Conservation (phyloP, 2,113 vertebrate genomes). For the Fulmarus glacialis region DNA sequence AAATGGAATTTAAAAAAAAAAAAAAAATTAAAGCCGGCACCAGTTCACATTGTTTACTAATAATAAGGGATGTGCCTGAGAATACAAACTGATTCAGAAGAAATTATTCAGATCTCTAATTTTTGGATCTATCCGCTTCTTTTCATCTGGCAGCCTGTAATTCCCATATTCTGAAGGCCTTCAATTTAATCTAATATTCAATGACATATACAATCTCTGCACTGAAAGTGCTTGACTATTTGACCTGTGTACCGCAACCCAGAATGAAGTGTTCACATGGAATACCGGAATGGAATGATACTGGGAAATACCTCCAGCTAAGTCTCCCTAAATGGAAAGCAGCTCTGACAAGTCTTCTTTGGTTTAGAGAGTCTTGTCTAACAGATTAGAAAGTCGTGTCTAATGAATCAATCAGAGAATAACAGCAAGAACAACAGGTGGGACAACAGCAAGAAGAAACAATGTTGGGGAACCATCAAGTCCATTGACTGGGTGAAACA, state of each 20-base stretch:
- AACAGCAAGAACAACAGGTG: neutral
- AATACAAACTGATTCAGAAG: slow-evolving; percentile 5
- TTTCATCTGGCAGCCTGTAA: neutral
- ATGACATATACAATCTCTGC: neutral
- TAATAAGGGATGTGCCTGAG: neutral
- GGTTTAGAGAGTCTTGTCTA: neutral
- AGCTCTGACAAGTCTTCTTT: neutral
- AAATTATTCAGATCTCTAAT: slow-evolving; percentile 36
- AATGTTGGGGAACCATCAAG: neutral
- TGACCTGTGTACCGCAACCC: neutral
- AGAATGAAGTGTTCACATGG: neutral
- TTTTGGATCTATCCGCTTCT: neutral
- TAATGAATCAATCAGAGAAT: neutral
- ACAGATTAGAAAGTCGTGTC: neutral
- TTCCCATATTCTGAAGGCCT: neutral
- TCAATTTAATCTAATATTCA: slow-evolving; percentile 12
- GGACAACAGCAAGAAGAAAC: neutral
- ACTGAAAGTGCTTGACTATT: neutral
- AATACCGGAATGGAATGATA: neutral
- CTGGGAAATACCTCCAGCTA: neutral
- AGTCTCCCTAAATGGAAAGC: neutral
- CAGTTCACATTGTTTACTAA: neutral
- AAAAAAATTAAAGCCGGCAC: neutral
- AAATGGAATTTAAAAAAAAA: neutral
- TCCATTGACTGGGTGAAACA: neutral